Evolutionary conservation across 2,888 invertebrate species (phyloP), one percentile per base, ranked within the genome.

Genomic region (Orchesella flavescens): DNA sequence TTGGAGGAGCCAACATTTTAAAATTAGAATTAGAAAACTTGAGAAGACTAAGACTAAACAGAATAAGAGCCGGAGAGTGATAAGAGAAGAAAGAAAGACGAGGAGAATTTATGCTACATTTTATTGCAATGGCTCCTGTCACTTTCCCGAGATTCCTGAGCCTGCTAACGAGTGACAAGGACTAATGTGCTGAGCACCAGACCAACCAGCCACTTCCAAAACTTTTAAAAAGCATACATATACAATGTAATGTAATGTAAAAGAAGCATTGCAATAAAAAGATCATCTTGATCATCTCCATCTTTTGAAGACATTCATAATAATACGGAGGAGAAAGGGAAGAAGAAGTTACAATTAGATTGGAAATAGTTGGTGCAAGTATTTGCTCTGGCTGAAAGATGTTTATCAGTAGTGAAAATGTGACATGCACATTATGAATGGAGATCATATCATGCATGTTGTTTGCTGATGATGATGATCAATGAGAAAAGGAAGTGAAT

Each of bases 111-210:
- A 34, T 34, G 34, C 34, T 34, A 34, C 34, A 34, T 34, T 34
- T 34, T 34, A 34, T 49, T 49, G 49, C n/a, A 49, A 72, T 59
- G 55, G 34, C 24, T 55, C 34, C 61, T 83, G 83, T 83, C 83
- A 83, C 83, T 83, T 83, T 65, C 34, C 66, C 77, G 77, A 73
- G 72, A 83, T 83, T 83, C 83, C 83, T 77, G 76, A 72, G 83
- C 77, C 34, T 77, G 83, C 83, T 83, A 83, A 83, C 83, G 77
- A 83, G 83, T 83, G 83, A 83, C 83, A 77, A 73, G 77, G 72
- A 83, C 83, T 83, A 83, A 83, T 83, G 83, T 72, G 49, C 66
- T 68, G 57, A 17, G 17, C 13, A 21, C 10, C 19, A 55, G 9
- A 55, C 21, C n/a, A 17, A 4, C 17, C 19, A 59, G 49, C 49